Conservation (phyloP, 2,888 invertebrate genomes). For the Labia minor region DNA sequence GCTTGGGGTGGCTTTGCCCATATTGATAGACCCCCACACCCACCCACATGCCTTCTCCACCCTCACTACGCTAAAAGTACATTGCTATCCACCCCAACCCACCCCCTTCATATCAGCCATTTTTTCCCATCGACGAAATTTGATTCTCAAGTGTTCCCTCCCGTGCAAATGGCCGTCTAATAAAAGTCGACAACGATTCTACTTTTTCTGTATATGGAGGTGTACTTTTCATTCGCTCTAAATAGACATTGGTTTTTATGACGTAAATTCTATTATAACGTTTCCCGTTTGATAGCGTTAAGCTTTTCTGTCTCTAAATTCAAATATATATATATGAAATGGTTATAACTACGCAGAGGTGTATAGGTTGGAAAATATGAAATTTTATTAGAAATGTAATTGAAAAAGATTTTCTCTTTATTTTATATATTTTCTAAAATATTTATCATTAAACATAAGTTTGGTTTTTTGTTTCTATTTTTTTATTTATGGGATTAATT, state of each 20-base stretch:
- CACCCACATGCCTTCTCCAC: too few relatives aligned
- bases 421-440: background rate
- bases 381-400: background rate
- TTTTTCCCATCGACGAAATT: background rate
- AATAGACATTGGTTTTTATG: conserved; percentile 13
- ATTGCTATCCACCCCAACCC: too few relatives aligned
- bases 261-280: conserved; percentile 13
- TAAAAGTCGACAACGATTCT: background rate
- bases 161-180: background rate
- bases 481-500: too few relatives aligned
- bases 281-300: background rate
- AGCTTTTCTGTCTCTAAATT: background rate
- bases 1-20: background rate
- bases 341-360: too few relatives aligned
- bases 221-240: background rate
- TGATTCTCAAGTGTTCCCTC: background rate
- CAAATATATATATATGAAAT: background rate
- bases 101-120: too few relatives aligned
- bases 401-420: background rate
- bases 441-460: too few relatives aligned
- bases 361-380: background rate
- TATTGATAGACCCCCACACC: background rate
- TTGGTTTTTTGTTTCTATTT: too few relatives aligned
- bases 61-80: too few relatives aligned
- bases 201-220: background rate